These are phyloP conservation scores for Arctia plantaginis DNA, from an alignment of 2,888 invertebrate genomes.

Conservation along the genomic window DNA sequence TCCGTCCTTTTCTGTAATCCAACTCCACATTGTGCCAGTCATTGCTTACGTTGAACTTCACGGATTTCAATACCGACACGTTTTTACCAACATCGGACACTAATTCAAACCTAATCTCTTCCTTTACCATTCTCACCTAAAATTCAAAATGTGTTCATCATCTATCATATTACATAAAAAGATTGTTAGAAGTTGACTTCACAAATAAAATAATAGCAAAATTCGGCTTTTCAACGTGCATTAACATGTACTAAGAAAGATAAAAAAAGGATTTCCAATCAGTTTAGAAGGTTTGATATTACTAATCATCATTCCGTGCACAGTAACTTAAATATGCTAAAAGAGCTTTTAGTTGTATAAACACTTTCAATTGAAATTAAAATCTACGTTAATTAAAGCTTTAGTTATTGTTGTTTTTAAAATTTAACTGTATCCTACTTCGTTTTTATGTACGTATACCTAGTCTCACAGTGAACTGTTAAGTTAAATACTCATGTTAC, in stretches of 20 bases:
- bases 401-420: not conserved
- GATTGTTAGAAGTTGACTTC: not conserved
- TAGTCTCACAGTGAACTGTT: not conserved
- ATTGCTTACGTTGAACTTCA: slow-evolving; percentile 92
- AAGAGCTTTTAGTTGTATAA: not conserved
- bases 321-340: not conserved
- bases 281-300: not conserved
- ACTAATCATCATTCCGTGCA: not conserved
- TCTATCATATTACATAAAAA: not conserved
- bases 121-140: slow-evolving; percentile 92
- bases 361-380: not conserved
- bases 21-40: slow-evolving; percentile 94
- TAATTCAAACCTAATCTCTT: slow-evolving; percentile 94
- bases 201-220: not conserved
- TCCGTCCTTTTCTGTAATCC: slow-evolving; percentile 91
- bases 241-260: not conserved
- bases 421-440: not conserved
- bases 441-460: not conserved
- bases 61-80: slow-evolving; percentile 91
- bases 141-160: not conserved
- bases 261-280: not conserved
- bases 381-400: not conserved
- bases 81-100: slow-evolving; percentile 91
- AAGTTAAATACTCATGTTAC: not conserved
- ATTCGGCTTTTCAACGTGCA: not conserved